These are phyloP conservation scores for Formica exsecta DNA, from an alignment of 1,140 invertebrate genomes.

Conservation along the genomic window DNA sequence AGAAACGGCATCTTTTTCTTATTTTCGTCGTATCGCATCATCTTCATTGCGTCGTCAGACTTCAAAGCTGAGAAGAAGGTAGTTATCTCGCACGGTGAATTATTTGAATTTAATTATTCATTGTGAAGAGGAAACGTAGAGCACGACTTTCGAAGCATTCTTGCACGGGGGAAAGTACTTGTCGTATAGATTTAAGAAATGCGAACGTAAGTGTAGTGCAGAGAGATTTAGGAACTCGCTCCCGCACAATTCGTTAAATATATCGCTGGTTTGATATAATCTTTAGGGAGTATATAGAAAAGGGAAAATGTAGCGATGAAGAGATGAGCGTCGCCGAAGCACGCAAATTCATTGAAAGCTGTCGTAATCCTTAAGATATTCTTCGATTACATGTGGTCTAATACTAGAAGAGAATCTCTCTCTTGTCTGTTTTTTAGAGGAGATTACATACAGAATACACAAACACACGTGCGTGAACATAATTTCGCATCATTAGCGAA, in stretches of 20 bases:
- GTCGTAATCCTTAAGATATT: slow-evolving; percentile 28
- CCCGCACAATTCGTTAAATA: slow-evolving; percentile 42
- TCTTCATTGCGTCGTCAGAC: not conserved
- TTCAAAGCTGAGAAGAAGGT: not conserved
- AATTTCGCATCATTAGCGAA: slow-evolving; percentile 9
- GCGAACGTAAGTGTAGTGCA: slow-evolving; percentile 30
- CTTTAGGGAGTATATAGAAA: not conserved
- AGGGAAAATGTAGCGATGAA: not conserved
- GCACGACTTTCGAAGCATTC: slow-evolving; percentile 43
- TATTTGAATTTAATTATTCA: not conserved
- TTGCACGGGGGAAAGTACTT: slow-evolving; percentile 53
- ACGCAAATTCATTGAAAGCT: slow-evolving; percentile 29
- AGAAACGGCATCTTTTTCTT: not conserved
- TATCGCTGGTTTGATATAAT: slow-evolving; percentile 61
- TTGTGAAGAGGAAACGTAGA: not conserved
- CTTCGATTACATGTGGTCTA: slow-evolving; percentile 26
- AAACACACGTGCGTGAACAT: slow-evolving; percentile 5
- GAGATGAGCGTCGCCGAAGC: not conserved
- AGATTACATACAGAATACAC: slow-evolving; percentile 38
- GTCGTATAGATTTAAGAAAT: slow-evolving; percentile 48
- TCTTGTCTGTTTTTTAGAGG: slow-evolving; percentile 51
- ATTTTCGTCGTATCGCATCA: not conserved
- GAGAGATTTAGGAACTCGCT: slow-evolving; percentile 35
- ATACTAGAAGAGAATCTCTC: slow-evolving; percentile 21
- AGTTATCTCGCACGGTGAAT: not conserved